These are phyloP conservation scores for Cliona cf. orientalis DNA, from an alignment of 37 sponge, comb jelly and placozoan species.

Conservation along the genomic window DNA sequence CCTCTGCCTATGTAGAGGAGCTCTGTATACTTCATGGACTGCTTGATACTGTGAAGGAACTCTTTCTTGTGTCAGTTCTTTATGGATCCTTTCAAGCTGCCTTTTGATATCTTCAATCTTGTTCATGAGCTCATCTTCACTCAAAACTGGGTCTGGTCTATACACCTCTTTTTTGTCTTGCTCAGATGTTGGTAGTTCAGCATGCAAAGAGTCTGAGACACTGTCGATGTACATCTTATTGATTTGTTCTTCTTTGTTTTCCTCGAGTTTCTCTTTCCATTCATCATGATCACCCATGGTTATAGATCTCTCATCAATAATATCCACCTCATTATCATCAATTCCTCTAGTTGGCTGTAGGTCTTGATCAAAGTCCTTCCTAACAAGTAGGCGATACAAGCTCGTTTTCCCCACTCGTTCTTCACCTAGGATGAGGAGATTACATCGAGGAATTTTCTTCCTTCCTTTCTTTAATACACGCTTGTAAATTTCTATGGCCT, in stretches of 20 bases:
- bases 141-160: not conserved
- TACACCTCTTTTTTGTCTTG: not conserved
- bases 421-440: slow-evolving; percentile 62
- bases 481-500: slow-evolving; percentile 13
- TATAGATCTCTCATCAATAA: not conserved
- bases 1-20: too few relatives aligned
- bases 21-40: too few relatives aligned
- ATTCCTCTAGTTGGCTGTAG: slow-evolving; percentile 53
- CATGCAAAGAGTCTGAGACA: too few relatives aligned
- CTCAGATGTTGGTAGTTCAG: too few relatives aligned
- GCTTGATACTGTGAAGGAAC: not conserved
- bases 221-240: too few relatives aligned
- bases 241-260: not conserved
- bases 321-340: slow-evolving; percentile 43
- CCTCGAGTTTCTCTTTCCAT: not conserved
- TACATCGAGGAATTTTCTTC: slow-evolving; percentile 60
- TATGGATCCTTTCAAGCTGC: not conserved
- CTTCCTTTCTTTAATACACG: slow-evolving; percentile 34
- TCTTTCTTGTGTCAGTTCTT: not conserved
- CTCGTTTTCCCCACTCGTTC: slow-evolving; percentile 65
- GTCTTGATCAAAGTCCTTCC: slow-evolving; percentile 21
- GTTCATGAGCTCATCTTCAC: not conserved
- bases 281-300: not conserved
- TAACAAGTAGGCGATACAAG: slow-evolving; percentile 19
- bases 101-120: not conserved